phyloP scores from a whole-genome alignment of 2,113 vertebrate genomes.

The Syngnathoides biaculeatus region DNA sequence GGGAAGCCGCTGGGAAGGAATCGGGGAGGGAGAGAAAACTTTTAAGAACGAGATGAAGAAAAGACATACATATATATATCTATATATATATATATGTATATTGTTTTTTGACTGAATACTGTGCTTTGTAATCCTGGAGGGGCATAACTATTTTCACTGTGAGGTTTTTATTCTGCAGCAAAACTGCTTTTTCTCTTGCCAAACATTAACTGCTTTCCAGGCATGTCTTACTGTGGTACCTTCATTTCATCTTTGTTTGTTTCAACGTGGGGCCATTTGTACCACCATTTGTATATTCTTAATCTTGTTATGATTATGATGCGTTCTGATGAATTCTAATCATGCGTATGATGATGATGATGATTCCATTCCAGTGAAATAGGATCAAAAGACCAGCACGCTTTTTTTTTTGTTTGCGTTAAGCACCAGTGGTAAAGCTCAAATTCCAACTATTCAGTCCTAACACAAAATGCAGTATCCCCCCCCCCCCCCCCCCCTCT shows the following conservation, averaged over 20 bases:
- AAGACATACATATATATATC: constrained; percentile 62
- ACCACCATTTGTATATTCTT: constrained; percentile 74
- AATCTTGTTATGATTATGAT: constrained; percentile 65
- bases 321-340: constrained; percentile 46
- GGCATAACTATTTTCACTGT: constrained; percentile 81
- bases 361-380: constrained; percentile 70
- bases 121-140: constrained; percentile 79
- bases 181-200: constrained; percentile 80
- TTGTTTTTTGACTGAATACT: constrained; percentile 79
- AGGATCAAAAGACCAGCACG: constrained; percentile 69
- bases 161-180: constrained; percentile 77
- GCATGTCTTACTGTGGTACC: constrained; percentile 75
- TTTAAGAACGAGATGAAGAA: constrained; percentile 64
- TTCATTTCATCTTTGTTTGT: constrained; percentile 62
- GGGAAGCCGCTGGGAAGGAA: constrained; percentile 42
- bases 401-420: constrained; percentile 58
- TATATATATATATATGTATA: too few relatives aligned
- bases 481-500: too few relatives aligned
- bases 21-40: constrained; percentile 13
- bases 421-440: constrained; percentile 58
- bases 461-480: constrained; percentile 49
- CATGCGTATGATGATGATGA: constrained; percentile 69
- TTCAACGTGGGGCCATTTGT: constrained; percentile 72
- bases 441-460: constrained; percentile 44
- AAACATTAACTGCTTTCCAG: constrained; percentile 75